A percentile compares a stretch with the other conserved stretches of the same genome.
Evolutionary conservation across 1,140 invertebrate genomes (phyloP).

Genomic region (Leptopilina clavipes): DNA sequence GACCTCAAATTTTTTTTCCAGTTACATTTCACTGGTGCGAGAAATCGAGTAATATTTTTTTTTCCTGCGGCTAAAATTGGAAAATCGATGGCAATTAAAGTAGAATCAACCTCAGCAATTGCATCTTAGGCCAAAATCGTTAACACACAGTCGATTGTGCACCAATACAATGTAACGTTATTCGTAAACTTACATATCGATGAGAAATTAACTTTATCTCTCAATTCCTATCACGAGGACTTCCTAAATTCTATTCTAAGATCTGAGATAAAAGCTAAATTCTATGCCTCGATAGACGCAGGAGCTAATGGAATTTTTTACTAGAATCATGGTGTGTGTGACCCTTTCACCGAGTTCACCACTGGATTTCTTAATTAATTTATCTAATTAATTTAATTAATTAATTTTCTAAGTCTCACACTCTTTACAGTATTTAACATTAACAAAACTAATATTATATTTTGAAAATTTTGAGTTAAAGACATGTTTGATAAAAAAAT

Average conservation of each 20-base stretch:
- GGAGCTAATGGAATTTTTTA: slow-evolving; percentile 56
- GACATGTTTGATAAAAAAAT: no score
- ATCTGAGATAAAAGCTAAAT: slow-evolving; percentile 61
- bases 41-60: not conserved
- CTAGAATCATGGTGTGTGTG: slow-evolving; percentile 57
- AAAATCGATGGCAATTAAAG: slow-evolving; percentile 42
- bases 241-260: slow-evolving; percentile 58
- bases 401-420: no score
- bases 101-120: slow-evolving; percentile 56
- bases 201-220: slow-evolving; percentile 65
- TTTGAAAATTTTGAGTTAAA: no score
- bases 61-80: not conserved
- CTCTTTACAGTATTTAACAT: no score
- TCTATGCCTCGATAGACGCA: slow-evolving; percentile 42
- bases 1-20: no score
- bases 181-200: slow-evolving; percentile 61
- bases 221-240: slow-evolving; percentile 72
- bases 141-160: slow-evolving; percentile 66
- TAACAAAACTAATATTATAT: no score
- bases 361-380: slow-evolving; percentile 34
- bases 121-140: slow-evolving; percentile 70
- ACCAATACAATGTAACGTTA: slow-evolving; percentile 64
- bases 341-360: slow-evolving; percentile 47
- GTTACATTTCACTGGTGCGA: no score
- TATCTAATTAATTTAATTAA: not conserved